Base-by-base conservation (phyloP, 2,797 vertebrate genomes). In the Catamblyrhynchus diadema region DNA sequence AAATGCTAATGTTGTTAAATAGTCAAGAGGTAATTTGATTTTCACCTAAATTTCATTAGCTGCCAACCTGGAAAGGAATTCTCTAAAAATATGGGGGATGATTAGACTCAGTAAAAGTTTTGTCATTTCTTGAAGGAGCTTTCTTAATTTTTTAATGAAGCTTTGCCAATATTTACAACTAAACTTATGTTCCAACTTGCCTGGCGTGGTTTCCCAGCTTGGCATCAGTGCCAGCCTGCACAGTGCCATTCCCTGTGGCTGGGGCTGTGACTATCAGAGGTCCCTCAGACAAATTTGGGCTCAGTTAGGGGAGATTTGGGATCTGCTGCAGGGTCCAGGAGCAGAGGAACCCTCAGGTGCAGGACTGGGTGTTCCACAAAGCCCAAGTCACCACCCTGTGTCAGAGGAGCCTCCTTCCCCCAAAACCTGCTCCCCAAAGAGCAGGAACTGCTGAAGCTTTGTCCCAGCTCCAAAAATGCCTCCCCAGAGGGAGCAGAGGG, bases 101-200 rank as follows among this genome's bases (percentile, higher is more conserved):
- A 45, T 91, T 90, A 92, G 48, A 27, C 41, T 65, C 44, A 81
- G 18, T 53, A 73, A 59, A 14, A 48, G n/a, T 33, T 66, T 33
- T 73, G 19, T 80, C 15, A 37, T 93, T 90, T 80, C 71, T 88
- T 67, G 59, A 45, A 86, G 69, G 45, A 87, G 48, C 27, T 80
- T 42, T 74, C 75, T 80, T 91, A 18, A 37, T 79, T 93, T 93
- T 81, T 71, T 41, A 22, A 69, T 23, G 65, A 84, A 54, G 33
- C 65, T 90, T 65, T 96, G 95, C 95, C 96, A 97, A 70, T 95
- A 90, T 96, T 98, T 97, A 47, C 93, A 77, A 57, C 77, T 54
- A 72, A 93, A 91, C 90, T 94, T 97, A 51, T 83, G 87, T 81
- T 97, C 67, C 79, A 77, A 2, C 61, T 82, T 92, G 74, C 48